Conservation (phyloP, 2,888 invertebrate species). For the Drosophila colorata region DNA sequence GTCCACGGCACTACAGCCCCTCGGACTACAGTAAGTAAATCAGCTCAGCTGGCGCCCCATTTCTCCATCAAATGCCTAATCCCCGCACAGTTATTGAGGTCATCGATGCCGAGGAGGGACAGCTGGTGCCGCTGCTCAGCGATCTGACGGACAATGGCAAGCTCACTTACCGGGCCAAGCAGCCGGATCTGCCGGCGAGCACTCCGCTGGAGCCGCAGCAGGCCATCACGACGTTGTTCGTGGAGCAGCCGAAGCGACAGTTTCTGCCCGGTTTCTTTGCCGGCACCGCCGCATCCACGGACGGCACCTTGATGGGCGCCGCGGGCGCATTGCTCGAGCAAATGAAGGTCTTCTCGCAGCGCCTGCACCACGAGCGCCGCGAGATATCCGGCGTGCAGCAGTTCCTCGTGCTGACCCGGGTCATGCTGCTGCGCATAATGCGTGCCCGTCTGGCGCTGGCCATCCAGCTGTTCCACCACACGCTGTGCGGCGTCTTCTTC, state of each 20-base stretch:
- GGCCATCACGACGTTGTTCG: slow-evolving; percentile 83
- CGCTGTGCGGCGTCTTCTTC: slow-evolving; percentile 87
- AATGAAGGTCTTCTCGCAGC: slow-evolving; percentile 86
- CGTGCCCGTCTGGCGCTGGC: slow-evolving; percentile 87
- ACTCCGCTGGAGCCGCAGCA: slow-evolving; percentile 83
- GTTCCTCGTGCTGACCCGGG: slow-evolving; percentile 87
- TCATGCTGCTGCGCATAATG: slow-evolving; percentile 88
- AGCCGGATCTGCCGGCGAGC: slow-evolving; percentile 29
- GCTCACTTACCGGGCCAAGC: slow-evolving; percentile 72
- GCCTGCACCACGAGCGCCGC: slow-evolving; percentile 83
- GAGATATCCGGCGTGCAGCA: slow-evolving; percentile 87
- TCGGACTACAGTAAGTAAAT: slow-evolving; percentile 90
- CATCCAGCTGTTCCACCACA: slow-evolving; percentile 88
- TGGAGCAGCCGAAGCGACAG: slow-evolving; percentile 79
- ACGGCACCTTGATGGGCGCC: slow-evolving; percentile 74
- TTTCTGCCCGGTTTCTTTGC: slow-evolving; percentile 62
- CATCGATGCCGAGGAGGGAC: slow-evolving; percentile 86
- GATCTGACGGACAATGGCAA: slow-evolving; percentile 88
- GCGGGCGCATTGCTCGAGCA: slow-evolving; percentile 85
- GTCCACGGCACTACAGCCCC: slow-evolving; percentile 89
- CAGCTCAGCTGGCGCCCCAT: fast-evolving
- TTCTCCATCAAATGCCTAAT: background rate
- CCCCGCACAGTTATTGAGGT: slow-evolving; percentile 87
- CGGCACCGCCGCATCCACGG: slow-evolving; percentile 69
- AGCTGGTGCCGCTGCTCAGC: slow-evolving; percentile 86